These are phyloP conservation scores for Arrhopalites spinosus DNA, from an alignment of 2,888 invertebrate genomes.

Conservation along the genomic window DNA sequence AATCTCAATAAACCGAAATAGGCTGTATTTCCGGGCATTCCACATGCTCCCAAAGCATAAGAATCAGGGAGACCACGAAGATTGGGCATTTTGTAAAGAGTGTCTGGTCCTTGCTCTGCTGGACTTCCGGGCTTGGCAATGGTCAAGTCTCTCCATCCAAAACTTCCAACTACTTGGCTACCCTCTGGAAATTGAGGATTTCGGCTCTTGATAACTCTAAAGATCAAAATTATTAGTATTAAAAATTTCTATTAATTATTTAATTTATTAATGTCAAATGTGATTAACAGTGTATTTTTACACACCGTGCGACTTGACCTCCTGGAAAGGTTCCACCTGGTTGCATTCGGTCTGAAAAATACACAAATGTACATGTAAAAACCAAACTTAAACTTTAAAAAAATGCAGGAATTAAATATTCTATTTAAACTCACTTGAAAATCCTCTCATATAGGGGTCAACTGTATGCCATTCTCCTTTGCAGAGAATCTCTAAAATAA, in stretches of 20 bases:
- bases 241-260: not conserved
- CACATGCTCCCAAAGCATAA: slow-evolving; percentile 59
- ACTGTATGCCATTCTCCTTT: slow-evolving; percentile 74
- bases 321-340: slow-evolving; percentile 28
- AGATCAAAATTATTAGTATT: slow-evolving; percentile 54
- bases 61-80: slow-evolving; percentile 67
- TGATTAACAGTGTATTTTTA: not conserved
- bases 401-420: too few species aligned
- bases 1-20: slow-evolving; percentile 75
- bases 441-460: slow-evolving; percentile 71
- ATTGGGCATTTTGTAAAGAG: slow-evolving; percentile 62
- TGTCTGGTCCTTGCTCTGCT: slow-evolving; percentile 42
- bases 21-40: slow-evolving; percentile 65
- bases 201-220: slow-evolving; percentile 71
- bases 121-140: slow-evolving; percentile 59
- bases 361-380: slow-evolving; percentile 40
- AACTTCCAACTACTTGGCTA: slow-evolving; percentile 66
- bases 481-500: slow-evolving; percentile 58
- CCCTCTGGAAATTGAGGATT: slow-evolving; percentile 70
- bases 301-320: slow-evolving; percentile 34
- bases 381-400: not conserved
- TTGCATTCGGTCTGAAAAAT: not conserved
- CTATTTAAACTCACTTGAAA: not conserved
- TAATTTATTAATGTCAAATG: not conserved
- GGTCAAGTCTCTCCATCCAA: slow-evolving; percentile 73